Conservation (phyloP, 2,113 vertebrate species). For the Athene cunicularia region DNA sequence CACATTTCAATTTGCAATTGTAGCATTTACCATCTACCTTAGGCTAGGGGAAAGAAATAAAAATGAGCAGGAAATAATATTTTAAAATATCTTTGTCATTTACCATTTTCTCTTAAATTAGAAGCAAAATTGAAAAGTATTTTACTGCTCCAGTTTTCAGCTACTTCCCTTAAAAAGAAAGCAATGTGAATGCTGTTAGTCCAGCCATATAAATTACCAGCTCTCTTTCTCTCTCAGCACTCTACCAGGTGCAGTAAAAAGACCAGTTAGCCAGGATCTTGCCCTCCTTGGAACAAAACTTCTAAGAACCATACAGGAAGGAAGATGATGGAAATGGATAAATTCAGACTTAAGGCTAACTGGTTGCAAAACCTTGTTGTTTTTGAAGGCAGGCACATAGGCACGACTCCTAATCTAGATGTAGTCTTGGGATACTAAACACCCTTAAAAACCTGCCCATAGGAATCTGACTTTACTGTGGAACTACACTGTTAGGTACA, state of each 20-base stretch:
- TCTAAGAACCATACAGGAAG: background rate
- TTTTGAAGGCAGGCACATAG: background rate
- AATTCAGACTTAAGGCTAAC: background rate
- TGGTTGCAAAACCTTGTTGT: background rate
- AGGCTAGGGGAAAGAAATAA: background rate
- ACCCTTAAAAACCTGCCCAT: background rate
- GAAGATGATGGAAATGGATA: background rate
- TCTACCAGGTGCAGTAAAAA: background rate
- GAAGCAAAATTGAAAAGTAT: background rate
- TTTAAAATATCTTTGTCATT: background rate
- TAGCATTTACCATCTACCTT: background rate
- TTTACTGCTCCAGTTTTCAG: background rate
- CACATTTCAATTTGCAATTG: background rate
- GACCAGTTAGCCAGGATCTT: background rate
- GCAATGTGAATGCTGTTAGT: background rate
- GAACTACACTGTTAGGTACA: background rate
- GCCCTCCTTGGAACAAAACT: background rate
- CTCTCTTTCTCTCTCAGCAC: background rate
- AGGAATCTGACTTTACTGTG: background rate
- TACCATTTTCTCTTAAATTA: background rate
- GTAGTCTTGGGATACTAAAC: background rate
- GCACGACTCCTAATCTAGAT: background rate
- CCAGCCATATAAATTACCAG: background rate
- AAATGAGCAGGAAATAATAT: background rate
- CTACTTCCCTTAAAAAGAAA: background rate